These are phyloP conservation scores for Mactra quadrangularis DNA, from an alignment of 1,140 invertebrate genomes.

Conservation along the genomic window DNA sequence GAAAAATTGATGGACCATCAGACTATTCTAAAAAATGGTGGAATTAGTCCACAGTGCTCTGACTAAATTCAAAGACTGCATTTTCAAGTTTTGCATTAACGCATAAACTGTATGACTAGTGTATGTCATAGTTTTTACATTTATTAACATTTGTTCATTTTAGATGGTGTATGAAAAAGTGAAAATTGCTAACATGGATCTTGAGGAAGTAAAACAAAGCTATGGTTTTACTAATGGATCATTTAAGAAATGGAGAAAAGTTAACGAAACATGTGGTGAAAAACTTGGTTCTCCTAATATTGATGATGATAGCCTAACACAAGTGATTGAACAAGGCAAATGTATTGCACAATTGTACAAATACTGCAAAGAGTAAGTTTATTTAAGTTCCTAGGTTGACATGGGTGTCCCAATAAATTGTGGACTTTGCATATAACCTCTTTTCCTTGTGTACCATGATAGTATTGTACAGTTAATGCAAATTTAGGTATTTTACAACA, in stretches of 20 bases:
- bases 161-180: not conserved
- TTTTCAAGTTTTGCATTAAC: not conserved
- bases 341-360: slow-evolving; percentile 9
- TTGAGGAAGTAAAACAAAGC: slow-evolving; percentile 1
- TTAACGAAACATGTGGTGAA: slow-evolving; percentile 18
- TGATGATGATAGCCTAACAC: not conserved
- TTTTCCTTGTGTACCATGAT: not conserved
- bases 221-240: not conserved
- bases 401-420: not conserved
- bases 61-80: not conserved
- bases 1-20: not conserved
- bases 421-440: not conserved
- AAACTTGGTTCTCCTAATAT: not conserved
- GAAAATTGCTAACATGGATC: not conserved
- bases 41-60: too few relatives aligned
- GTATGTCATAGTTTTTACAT: not conserved
- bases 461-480: not conserved
- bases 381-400: not conserved
- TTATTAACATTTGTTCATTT: not conserved
- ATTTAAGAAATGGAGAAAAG: slow-evolving; percentile 30
- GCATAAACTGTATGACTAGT: not conserved
- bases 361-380: not conserved
- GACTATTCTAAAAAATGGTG: not conserved
- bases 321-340: slow-evolving; percentile 15
- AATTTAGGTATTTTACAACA: not conserved